Evolutionary conservation across 1,140 invertebrate genomes (phyloP), one percentile per base, ranked within the genome.

Genomic region (Tribolium castaneum): DNA sequence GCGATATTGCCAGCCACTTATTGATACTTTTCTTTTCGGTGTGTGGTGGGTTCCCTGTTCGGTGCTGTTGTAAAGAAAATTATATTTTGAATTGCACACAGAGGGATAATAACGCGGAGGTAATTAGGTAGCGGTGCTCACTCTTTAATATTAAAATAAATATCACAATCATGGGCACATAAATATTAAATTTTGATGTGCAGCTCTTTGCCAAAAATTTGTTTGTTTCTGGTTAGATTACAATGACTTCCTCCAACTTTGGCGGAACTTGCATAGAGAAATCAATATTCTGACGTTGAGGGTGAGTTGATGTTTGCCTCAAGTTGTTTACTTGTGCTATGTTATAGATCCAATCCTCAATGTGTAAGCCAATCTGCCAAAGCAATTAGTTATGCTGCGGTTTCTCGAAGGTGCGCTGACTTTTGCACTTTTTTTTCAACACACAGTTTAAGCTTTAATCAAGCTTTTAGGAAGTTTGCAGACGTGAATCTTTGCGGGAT

Each of bases 1-100:
- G 73, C 50, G 51, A 75, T 75, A 75, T 75, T 75, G 73, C 50
- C 73, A 59, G 13, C 73, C 73, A 75, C 73, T 75, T 75, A 75
- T 75, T 75, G 73, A 54, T 56, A 45, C 73, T 75, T 73, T 66
- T 30, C 59, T 66, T 66, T 66, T 66, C 59, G 12, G 6, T 66
- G 59, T 66, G 10, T 14, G 25, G 10, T 14, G 25, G 25, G 30
- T 59, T n/a, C 54, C 54, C 7, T 59, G 22, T 22, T 25, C 4
- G 25, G 25, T n/a, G n/a, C 25, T 4, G 25, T 30, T 30, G 25
- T 30, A 3, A 4, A 30, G 30, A 35, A 66, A 66, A 52, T 66
- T 66, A 39, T 35, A 66, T 66, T 66, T 35, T 66, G 12, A 14
- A 66, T 35, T 66, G 16, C 9, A 66, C 59, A 66, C 59, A 13